Conservation (phyloP, 2,113 vertebrate genomes). For the Atlantisia rogersi region DNA sequence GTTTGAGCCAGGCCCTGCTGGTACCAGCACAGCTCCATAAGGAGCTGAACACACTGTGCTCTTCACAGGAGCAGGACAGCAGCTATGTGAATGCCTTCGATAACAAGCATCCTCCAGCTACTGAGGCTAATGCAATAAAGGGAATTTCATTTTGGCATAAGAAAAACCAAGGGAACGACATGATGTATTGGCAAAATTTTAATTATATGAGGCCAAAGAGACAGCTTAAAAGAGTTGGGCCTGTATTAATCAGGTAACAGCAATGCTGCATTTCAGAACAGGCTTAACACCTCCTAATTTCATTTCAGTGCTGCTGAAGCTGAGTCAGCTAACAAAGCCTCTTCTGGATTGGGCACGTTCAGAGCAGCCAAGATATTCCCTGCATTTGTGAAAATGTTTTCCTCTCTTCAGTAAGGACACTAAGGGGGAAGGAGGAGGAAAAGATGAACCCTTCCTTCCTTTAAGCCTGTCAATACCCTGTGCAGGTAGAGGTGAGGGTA, state of each 20-base stretch:
- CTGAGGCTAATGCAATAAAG: constrained; percentile 18
- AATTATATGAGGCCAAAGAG: constrained; percentile 16
- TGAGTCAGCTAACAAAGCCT: constrained; percentile 45
- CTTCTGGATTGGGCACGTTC: not conserved
- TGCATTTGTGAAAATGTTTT: not conserved
- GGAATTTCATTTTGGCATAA: constrained; percentile 18
- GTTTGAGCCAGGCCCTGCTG: not conserved
- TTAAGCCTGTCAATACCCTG: not conserved
- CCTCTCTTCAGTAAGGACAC: not conserved
- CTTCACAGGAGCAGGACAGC: not conserved
- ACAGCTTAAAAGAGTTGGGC: constrained; percentile 26
- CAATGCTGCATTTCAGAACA: constrained; percentile 58
- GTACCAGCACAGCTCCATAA: not conserved
- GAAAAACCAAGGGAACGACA: not conserved
- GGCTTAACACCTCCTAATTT: constrained; percentile 61
- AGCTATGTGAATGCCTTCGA: not conserved
- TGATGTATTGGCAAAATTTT: constrained; percentile 40
- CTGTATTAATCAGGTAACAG: constrained; percentile 28
- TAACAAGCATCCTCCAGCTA: not conserved
- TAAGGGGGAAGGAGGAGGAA: not conserved
- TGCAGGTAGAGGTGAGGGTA: not conserved
- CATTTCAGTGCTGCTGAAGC: constrained; percentile 34
- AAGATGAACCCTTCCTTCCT: not conserved
- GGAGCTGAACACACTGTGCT: not conserved
- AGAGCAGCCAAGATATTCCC: not conserved